Conservation (phyloP, 2,113 vertebrate species). For the Pampusana beccarii region DNA sequence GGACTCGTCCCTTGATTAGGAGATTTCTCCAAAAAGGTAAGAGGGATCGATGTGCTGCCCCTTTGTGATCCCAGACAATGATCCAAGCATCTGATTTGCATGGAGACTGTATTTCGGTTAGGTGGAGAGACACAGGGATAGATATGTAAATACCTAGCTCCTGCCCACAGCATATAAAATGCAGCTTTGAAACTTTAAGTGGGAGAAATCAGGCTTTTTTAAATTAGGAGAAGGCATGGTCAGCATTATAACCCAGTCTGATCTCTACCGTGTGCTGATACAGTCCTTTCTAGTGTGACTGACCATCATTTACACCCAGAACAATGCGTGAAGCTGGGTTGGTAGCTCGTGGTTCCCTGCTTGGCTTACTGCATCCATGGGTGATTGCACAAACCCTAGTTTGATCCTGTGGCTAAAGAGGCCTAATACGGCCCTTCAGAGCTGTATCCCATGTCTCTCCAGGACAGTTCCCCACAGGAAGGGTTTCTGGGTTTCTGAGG, state of each 20-base stretch:
- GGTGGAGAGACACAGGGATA: neutral
- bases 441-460: neutral
- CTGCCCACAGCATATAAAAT: neutral
- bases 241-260: neutral
- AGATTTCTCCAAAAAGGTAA: neutral
- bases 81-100: fast-evolving
- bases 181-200: neutral
- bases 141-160: neutral
- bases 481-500: neutral
- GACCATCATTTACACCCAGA: neutral
- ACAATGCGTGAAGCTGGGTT: neutral
- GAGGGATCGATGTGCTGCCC: neutral
- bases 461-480: neutral
- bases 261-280: neutral
- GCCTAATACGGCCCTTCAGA: neutral
- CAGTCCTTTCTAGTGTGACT: neutral
- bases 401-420: neutral
- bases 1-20: neutral
- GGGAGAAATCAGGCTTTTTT: neutral
- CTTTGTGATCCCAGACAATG: neutral
- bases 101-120: neutral
- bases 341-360: neutral
- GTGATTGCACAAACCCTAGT: neutral
- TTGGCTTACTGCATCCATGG: neutral
- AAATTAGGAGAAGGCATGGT: neutral